phyloP scores from a whole-genome alignment of 2,113 vertebrate genomes.

The Perognathus longimembris region DNA sequence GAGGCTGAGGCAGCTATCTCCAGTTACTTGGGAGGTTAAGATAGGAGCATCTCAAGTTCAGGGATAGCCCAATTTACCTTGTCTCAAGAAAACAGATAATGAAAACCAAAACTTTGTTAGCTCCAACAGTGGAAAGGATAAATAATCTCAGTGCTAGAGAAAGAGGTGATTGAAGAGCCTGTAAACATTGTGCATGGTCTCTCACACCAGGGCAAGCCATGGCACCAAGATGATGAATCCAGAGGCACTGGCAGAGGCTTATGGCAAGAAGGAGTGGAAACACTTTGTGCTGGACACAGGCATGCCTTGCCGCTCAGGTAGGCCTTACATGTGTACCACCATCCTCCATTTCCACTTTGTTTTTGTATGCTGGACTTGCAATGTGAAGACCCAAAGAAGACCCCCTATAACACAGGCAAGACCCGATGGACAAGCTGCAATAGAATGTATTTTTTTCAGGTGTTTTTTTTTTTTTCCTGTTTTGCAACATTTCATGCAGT shows the following conservation, averaged over 20 bases:
- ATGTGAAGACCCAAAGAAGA: neutral
- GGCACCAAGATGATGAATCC: conserved; percentile 91
- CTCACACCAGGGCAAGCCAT: conserved; percentile 90
- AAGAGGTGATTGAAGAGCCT: neutral
- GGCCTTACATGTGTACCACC: rapidly evolving
- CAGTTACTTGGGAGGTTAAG: neutral
- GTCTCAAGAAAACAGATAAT: no score
- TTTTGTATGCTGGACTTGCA: neutral
- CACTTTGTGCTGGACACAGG: conserved; percentile 92
- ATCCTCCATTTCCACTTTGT: neutral
- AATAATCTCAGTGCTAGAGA: neutral
- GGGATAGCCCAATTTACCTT: neutral
- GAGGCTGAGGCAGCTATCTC: no score
- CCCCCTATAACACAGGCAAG: no score
- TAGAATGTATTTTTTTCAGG: neutral
- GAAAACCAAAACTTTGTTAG: neutral
- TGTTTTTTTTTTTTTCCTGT: no score
- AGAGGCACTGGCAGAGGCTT: conserved; percentile 90
- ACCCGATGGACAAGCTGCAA: neutral
- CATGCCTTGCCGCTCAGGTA: conserved; percentile 94
- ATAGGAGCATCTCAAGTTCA: neutral
- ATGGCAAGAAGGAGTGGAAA: conserved; percentile 93
- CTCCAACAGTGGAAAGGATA: neutral
- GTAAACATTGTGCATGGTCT: neutral
- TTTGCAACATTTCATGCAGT: neutral